Conservation (phyloP, 2,888 invertebrate genomes). For the Norana najaformis region DNA sequence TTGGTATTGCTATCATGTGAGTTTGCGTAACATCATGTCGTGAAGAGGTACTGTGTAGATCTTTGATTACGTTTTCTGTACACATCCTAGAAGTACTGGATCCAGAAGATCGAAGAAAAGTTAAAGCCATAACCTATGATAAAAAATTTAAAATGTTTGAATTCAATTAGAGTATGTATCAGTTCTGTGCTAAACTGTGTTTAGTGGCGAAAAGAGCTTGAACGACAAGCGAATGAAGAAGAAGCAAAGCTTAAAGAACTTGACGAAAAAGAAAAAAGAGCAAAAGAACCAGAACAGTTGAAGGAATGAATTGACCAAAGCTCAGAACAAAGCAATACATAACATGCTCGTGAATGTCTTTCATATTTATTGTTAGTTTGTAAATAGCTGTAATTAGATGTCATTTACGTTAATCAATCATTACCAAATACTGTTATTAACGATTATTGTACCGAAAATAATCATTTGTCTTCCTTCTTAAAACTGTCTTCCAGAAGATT, state of each 20-base stretch:
- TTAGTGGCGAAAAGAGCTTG: conserved; percentile 59
- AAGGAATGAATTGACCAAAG: background rate
- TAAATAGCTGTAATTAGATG: too few relatives aligned
- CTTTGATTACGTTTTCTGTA: too few relatives aligned
- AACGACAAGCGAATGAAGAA: conserved; percentile 52
- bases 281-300: background rate
- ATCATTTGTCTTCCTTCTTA: background rate
- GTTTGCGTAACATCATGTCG: too few relatives aligned
- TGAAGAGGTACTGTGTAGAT: too few relatives aligned
- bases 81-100: too few relatives aligned
- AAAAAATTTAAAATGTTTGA: background rate
- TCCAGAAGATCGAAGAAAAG: too few relatives aligned
- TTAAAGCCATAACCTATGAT: background rate
- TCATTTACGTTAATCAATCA: too few relatives aligned
- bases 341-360: background rate
- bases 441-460: background rate
- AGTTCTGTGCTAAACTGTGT: background rate
- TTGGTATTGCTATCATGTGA: too few relatives aligned
- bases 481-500: background rate
- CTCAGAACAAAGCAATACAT: background rate
- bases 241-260: conserved; percentile 48
- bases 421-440: background rate
- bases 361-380: background rate
- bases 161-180: background rate
- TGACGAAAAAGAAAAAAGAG: background rate